Evolutionary conservation across 2,113 vertebrate genomes (phyloP).

Genomic region (Eleginops maclovinus): DNA sequence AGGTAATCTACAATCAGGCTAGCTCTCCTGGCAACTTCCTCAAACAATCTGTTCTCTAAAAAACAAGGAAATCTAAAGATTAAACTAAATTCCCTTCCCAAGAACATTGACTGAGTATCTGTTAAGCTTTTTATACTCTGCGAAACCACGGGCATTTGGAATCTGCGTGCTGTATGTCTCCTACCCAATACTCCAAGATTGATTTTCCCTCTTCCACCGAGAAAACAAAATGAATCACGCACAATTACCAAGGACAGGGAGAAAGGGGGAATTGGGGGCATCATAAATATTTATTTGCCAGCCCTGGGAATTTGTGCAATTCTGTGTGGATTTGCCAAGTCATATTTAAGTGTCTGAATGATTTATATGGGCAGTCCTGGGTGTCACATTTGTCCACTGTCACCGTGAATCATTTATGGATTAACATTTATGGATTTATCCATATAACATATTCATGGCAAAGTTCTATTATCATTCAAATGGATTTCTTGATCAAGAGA

Average conservation of each 20-base stretch:
- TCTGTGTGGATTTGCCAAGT: constrained; percentile 81
- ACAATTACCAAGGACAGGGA: constrained; percentile 81
- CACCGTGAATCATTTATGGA: constrained; percentile 78
- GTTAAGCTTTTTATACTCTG: constrained; percentile 54
- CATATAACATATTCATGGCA: constrained; percentile 58
- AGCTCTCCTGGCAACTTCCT: constrained; percentile 20
- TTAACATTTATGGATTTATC: constrained; percentile 70
- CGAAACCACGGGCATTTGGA: constrained; percentile 60
- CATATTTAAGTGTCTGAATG: constrained; percentile 86
- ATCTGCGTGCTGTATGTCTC: constrained; percentile 74
- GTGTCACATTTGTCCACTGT: constrained; percentile 82
- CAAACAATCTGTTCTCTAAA: constrained; percentile 28
- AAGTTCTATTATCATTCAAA: constrained; percentile 63
- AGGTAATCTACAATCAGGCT: constrained; percentile 5
- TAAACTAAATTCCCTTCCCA: constrained; percentile 51
- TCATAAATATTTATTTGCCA: constrained; percentile 87
- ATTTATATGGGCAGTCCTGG: constrained; percentile 80
- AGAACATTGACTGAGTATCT: constrained; percentile 53
- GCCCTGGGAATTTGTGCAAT: constrained; percentile 80
- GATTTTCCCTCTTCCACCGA: constrained; percentile 79
- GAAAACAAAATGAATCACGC: constrained; percentile 83
- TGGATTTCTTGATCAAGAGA: constrained; percentile 55
- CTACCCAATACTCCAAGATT: constrained; percentile 79
- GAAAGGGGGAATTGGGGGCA: constrained; percentile 67
- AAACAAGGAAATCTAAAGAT: constrained; percentile 50